Evolutionary conservation across 2,797 vertebrate genomes (phyloP), one percentile per base, ranked within the genome.

Genomic region (Helicolenus hilgendorfi): DNA sequence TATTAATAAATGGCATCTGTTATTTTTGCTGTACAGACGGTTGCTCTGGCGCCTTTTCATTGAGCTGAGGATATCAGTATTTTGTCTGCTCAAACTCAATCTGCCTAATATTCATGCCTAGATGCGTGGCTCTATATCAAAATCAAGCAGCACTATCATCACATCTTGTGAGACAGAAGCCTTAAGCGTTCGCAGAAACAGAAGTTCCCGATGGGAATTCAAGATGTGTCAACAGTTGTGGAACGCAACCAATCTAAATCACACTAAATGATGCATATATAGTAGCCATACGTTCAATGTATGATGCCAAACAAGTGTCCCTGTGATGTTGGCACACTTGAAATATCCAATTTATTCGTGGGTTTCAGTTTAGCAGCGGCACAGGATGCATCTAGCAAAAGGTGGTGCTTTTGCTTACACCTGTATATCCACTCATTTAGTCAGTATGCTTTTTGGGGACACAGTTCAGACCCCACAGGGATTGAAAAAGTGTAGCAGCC

Each of bases 1-100:
- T 58, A 58, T 56, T 41, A 86, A 84, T 79, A 77, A 82, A 79
- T 72, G 8, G 67, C 79, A 71, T 86, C 70, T 59, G 65, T 88
- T 87, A 69, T 64, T 81, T 71, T 36, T 35, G 33, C 27, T 59
- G 60, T 38, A 35, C 53, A 75, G 63, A 62, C 10, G 7, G 64
- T 49, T 76, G 29, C 70, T 49, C 31, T 80, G 75, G 74, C 1
- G 5, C 26, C 41, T 87, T 73, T 71, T 78, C 68, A 77, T 18
- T 79, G 56, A 77, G 56, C 65, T 45, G 59, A 9, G 33, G 49
- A 62, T 53, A 60, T 75, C 24, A 67, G 35, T 65, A 83, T 87
- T 91, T 67, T 85, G 64, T 85, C 55, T 68, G 41, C 29, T 5
- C 45, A 62, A 38, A 83, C 27, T 84, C 59, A 71, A 29, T 81